Base-by-base conservation (phyloP, 1,140 invertebrate species). In the Anoplolepis gracilipes region DNA sequence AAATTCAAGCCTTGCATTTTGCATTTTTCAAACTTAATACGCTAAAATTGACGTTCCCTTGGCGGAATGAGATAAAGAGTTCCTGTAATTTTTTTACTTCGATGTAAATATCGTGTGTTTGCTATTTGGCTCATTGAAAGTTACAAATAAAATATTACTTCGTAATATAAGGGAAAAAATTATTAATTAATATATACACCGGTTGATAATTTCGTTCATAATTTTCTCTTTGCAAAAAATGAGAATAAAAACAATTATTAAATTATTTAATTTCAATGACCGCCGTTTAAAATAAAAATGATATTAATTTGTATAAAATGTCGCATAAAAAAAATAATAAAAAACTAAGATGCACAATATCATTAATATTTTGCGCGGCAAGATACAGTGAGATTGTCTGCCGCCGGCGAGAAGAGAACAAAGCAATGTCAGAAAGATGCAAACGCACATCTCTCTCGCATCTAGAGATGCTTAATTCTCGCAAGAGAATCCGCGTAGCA, bases 391-490 rank as follows among this genome's bases (percentile, higher is more conserved):
- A 62, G 75, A 77, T 64, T 42, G 36, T n/a, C 16, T 28, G 75
- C 75, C 57, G 22, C 6, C 57, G 39, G 53, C 53, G 25, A 77
- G 36, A 11, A 25, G 57, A 77, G 75, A 77, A 77, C 59, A 64
- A 77, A 77, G 57, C 28, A 33, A 25, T 57, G 4, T 64, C 57
- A 62, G 75, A 30, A 55, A 64, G 59, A 64, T 42, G 59, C 59
- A 22, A 64, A 33, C 39, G 57, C 11, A 28, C 57, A 42, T 33
- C 39, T 64, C 39, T 64, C 19, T 77, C 28, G 25, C 25, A 77
- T 77, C 75, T 77, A 36, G 36, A 64, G 57, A 77, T 39, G 57
- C 59, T 77, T 64, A 77, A 77, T 62, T 77, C 59, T 64, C 57
- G 39, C 57, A 64, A 2, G 11, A 30, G 75, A 22, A 77, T 64